Base-by-base conservation (phyloP, 1,140 invertebrate species). In the Sinella curviseta region DNA sequence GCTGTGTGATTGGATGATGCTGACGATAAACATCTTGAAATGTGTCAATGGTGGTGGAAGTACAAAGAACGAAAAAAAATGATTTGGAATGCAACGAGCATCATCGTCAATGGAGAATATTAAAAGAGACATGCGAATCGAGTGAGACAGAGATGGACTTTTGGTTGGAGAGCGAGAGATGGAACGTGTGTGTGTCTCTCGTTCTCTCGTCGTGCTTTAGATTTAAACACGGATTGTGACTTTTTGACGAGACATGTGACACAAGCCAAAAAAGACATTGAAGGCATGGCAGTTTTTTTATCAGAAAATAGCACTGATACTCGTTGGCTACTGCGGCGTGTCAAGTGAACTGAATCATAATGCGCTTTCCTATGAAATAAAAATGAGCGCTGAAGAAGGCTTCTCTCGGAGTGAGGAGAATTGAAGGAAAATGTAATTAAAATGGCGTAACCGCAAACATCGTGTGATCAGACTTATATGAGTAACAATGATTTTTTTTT, bases 401-500 rank as follows among this genome's bases (percentile, higher is more conserved):
- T n/a, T n/a, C n/a, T n/a, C n/a, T n/a, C n/a, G n/a, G n/a, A n/a
- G n/a, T n/a, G n/a, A n/a, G n/a, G n/a, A n/a, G n/a, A n/a, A n/a
- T 65, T 16, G 26, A 70, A 33, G 8, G 24, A 70, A 70, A 65
- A 30, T 8, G 65, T 33, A 70, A 70, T 70, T 70, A 70, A 70
- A 48, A 48, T 48, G 39, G 39, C 20, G 20, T 48, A n/a, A n/a
- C n/a, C n/a, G n/a, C n/a, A n/a, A n/a, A n/a, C n/a, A n/a, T n/a
- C n/a, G n/a, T n/a, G n/a, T n/a, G n/a, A n/a, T n/a, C n/a, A n/a
- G n/a, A n/a, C n/a, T n/a, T n/a, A n/a, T n/a, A n/a, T n/a, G n/a
- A n/a, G n/a, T n/a, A n/a, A n/a, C n/a, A n/a, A n/a, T n/a, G n/a
- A n/a, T n/a, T n/a, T n/a, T n/a, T n/a, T n/a, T n/a, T n/a, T n/a